These are phyloP conservation scores for Morone chrysops DNA, from an alignment of 2,113 vertebrate genomes.

Conservation along the genomic window DNA sequence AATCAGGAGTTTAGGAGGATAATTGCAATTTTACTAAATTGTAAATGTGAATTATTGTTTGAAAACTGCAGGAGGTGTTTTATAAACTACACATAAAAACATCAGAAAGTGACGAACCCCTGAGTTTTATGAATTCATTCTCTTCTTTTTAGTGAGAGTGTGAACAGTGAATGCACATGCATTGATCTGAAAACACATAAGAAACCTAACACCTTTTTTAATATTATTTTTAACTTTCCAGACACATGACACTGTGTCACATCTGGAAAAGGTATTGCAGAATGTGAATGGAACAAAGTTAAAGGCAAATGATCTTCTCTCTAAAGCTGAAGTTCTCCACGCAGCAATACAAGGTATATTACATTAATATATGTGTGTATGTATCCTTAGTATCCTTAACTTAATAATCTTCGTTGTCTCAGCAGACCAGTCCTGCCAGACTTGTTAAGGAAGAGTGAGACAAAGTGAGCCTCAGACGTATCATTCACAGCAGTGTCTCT, in stretches of 20 bases:
- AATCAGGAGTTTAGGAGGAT: neutral
- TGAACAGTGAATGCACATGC: neutral
- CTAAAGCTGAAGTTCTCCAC: conserved; percentile 80
- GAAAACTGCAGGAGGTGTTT: neutral
- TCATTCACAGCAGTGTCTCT: conserved; percentile 29
- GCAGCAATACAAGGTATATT: conserved; percentile 81
- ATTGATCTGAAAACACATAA: neutral
- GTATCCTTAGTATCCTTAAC: neutral
- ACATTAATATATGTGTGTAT: neutral
- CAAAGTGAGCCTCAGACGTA: neutral
- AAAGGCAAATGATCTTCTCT: conserved; percentile 81
- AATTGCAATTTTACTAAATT: neutral
- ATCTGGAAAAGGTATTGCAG: conserved; percentile 78
- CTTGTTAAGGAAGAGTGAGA: neutral
- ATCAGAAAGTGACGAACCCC: neutral
- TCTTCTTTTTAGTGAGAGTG: neutral
- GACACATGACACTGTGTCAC: conserved; percentile 68
- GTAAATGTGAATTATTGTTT: conserved; percentile 9
- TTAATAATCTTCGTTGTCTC: neutral
- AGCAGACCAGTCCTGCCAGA: neutral
- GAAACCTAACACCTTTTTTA: neutral
- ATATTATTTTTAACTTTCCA: neutral
- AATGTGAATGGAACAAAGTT: conserved; percentile 77
- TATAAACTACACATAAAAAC: neutral
- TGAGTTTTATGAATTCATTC: neutral